Base-by-base conservation (phyloP, 2,888 invertebrate genomes). In the Ctenicera cuprea region DNA sequence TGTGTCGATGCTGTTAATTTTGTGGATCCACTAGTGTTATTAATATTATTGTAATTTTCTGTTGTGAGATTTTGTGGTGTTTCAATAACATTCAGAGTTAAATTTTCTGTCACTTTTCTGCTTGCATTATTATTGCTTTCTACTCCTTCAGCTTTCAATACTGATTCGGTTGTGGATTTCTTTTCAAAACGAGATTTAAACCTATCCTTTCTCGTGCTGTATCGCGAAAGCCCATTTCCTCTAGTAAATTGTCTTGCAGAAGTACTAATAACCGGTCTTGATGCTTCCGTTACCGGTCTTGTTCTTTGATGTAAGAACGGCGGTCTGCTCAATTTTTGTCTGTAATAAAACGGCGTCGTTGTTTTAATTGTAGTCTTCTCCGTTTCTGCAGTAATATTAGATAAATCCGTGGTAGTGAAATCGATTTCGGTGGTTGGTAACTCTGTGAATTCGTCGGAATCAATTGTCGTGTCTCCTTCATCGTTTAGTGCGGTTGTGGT, bases 321-420 rank as follows among this genome's bases (percentile, higher is more conserved):
- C 0, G 73, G 69, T 4, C 73, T 57, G 9, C 73, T 70, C 9
- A 73, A 33, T 65, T 69, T 73, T 0, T 38, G 14, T 45, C 50
- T 69, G 30, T 73, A 61, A 41, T 69, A 65, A 61, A 69, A 52
- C 7, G 73, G 48, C 22, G 73, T 73, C 3, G 68, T 63, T 7
- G 61, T 62, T 52, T 48, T 57, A 1, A 43, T 50, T 20, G 68
- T 67, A 0, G 67, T 59, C 8, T 38, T 59, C 9, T 54, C 54
- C 3, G 54, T 54, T n/a, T 30, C 38, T 18, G 37, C 16, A 8
- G 22, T 52, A 30, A 54, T n/a, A 7, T 54, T 26, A 0, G 18
- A 7, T 3, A 18, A 0, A 5, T 37, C 22, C 12, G 38, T 30
- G 26, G 62, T 62, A 11, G 41, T 41, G 9, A n/a, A 16, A 7